These are phyloP conservation scores for Enchytraeus crypticus DNA, from an alignment of 2,888 invertebrate genomes.

Conservation along the genomic window DNA sequence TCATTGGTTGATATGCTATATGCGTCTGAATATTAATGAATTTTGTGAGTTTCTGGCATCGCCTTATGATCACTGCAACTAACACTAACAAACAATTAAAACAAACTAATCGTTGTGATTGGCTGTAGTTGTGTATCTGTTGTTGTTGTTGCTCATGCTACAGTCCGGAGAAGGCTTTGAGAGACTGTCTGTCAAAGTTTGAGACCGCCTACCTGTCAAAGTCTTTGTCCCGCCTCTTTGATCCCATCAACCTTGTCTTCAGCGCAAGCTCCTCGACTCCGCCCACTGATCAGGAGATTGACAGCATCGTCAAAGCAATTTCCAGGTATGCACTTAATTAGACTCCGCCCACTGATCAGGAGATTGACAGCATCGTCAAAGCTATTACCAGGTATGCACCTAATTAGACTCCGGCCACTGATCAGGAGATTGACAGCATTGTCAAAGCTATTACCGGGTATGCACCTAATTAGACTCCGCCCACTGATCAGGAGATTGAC, in stretches of 20 bases:
- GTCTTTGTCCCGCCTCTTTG: conserved; percentile 71
- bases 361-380: conserved; percentile 60
- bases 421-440: conserved; percentile 66
- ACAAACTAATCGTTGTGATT: no score
- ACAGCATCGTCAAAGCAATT: conserved; percentile 53
- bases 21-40: no score
- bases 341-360: conserved; percentile 62
- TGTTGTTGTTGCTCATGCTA: conserved; percentile 18
- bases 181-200: conserved; percentile 58
- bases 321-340: conserved; percentile 36
- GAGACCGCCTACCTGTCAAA: conserved; percentile 77
- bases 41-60: no score
- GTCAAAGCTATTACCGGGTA: conserved; percentile 49
- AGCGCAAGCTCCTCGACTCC: conserved; percentile 52
- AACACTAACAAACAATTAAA: no score
- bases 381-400: conserved; percentile 49
- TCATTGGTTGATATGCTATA: no score
- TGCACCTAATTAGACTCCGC: no score
- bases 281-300: conserved; percentile 69
- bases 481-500: no score
- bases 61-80: no score
- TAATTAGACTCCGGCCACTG: conserved; percentile 58
- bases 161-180: conserved; percentile 49
- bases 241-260: conserved; percentile 76
- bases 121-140: not conserved